A percentile compares a stretch with the other conserved stretches of the same genome.
These are phyloP conservation scores for Hormiphora californensis DNA, from an alignment of 37 sponge, comb jelly and placozoan species.

Conservation along the genomic window DNA sequence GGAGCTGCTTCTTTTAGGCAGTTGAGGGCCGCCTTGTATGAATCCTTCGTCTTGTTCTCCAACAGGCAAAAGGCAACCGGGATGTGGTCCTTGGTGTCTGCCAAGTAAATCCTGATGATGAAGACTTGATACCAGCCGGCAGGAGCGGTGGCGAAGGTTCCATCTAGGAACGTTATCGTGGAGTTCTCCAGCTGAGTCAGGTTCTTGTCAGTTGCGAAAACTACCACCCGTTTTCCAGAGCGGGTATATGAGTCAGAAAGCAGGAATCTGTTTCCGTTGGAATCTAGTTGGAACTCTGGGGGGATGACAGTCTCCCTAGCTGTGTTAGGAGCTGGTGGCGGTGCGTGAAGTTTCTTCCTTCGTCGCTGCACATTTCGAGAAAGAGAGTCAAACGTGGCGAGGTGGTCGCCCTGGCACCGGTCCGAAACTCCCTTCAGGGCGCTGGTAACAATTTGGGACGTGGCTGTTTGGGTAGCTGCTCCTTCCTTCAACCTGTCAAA, in stretches of 20 bases:
- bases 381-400: neutral
- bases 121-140: neutral
- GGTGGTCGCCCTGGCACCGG: neutral
- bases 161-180: neutral
- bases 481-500: too few species aligned
- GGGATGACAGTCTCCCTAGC: neutral
- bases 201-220: neutral
- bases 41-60: too few species aligned
- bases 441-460: neutral
- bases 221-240: neutral
- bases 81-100: neutral
- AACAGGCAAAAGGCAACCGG: too few species aligned
- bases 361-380: neutral
- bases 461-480: too few species aligned
- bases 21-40: neutral
- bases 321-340: neutral
- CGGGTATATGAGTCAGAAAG: neutral
- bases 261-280: neutral
- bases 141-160: neutral
- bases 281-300: neutral
- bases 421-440: neutral
- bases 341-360: neutral
- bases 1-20: neutral
- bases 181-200: neutral
- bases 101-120: neutral